phyloP scores from a whole-genome alignment of 2,888 invertebrate genomes.

The Diadegma fenestrale region DNA sequence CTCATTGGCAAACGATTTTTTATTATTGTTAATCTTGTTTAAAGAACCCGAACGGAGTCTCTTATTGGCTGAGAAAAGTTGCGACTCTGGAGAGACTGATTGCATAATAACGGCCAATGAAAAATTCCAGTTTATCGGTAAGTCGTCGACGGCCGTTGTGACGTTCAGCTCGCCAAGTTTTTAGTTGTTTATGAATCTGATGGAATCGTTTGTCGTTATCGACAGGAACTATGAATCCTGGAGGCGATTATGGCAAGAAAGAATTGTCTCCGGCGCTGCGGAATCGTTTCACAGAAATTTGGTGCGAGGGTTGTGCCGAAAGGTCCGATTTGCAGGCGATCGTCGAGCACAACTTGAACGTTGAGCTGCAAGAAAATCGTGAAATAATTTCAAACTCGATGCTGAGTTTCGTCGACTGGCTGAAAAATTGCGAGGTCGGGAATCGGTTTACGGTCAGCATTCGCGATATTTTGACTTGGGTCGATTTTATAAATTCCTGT shows the following conservation, averaged over 20 bases:
- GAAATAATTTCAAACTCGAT: conserved; percentile 89
- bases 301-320: conserved; percentile 94
- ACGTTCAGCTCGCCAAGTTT: neutral
- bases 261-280: conserved; percentile 98
- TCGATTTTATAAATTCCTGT: conserved; percentile 92
- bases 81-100: conserved; percentile 85
- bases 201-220: neutral
- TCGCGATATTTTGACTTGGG: conserved; percentile 97
- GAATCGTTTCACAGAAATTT: conserved; percentile 99
- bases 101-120: conserved; percentile 88
- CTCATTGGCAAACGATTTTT: no score
- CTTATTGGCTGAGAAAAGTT: conserved; percentile 95
- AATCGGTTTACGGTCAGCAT: conserved; percentile 94
- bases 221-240: conserved; percentile 97
- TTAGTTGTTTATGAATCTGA: neutral
- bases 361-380: conserved; percentile 86
- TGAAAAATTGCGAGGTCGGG: conserved; percentile 90
- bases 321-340: conserved; percentile 92
- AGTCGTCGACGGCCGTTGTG: neutral
- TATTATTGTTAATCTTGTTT: conserved; percentile 56
- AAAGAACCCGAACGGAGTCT: conserved; percentile 95
- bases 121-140: conserved; percentile 94
- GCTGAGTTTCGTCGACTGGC: conserved; percentile 93
- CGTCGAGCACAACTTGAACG: conserved; percentile 91
- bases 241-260: conserved; percentile 99